Base-by-base conservation (phyloP, 2,113 vertebrate genomes). In the Etia nguti region DNA sequence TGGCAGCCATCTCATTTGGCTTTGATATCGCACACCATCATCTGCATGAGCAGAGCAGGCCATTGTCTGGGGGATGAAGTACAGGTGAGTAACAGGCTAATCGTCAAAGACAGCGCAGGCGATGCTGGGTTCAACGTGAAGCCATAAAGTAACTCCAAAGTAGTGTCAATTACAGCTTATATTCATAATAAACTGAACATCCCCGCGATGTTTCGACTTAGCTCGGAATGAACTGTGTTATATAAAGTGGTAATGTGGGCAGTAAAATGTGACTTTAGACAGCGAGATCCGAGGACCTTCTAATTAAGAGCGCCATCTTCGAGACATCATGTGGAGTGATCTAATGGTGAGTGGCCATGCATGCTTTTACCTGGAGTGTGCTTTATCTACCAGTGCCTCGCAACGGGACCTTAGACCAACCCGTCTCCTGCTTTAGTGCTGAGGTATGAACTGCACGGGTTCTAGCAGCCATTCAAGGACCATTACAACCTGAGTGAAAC, bases 1-100 rank as follows among this genome's bases (percentile, higher is more conserved):
- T 96, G 93, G 93, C 92, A 95, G 90, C 89, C 87, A 91, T 94
- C 88, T 95, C 90, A 95, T 96, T 97, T 96, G 92, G 94, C 90
- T 95, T 93, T 91, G 91, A 95, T 92, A 88, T 86, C 11, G 83
- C 86, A 88, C 92, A 86, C 43, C 85, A 92, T 96, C 94, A 93
- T 93, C 89, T 88, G 90, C 89, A 92, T 85, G 88, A 92, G 89
- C 80, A 68, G 88, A 92, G 83, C 54, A 81, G 88, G 48, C 88
- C 88, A 90, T 92, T 91, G 92, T 95, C 94, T 88, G 18, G 92
- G 73, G 90, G 94, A 95, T 89, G 83, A 94, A 90, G 70, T 75
- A 55, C 79, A 92, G 93, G 90, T 94, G 88, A 94, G 86, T 93
- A 95, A 95, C 87, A 57, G 90, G 95, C 92, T 90, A 96, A 94